Conservation (phyloP, 2,888 invertebrate species). For the Standfussiana lucernea region DNA sequence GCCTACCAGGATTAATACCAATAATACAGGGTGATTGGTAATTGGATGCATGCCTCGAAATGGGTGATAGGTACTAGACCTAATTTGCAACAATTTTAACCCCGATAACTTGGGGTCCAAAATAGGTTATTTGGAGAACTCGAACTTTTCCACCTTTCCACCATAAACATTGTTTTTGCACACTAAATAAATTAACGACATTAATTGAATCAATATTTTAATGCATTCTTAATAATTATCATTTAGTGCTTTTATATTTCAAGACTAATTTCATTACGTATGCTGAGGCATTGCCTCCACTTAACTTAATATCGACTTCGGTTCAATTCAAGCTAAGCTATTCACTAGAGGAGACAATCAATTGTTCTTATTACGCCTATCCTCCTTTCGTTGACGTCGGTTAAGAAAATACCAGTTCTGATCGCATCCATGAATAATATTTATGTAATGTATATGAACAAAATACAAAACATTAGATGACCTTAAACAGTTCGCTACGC, state of each 20-base stretch:
- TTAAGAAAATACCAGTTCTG: background rate
- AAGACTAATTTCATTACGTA: constrained; percentile 4
- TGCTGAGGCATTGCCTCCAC: background rate
- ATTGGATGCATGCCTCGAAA: too few relatives aligned
- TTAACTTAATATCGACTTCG: background rate
- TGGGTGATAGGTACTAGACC: too few relatives aligned
- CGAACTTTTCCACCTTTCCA: too few relatives aligned
- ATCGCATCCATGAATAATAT: background rate
- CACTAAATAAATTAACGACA: background rate
- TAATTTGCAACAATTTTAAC: too few relatives aligned
- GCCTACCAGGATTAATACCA: too few relatives aligned
- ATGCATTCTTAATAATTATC: constrained; percentile 1
- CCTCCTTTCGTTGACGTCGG: background rate
- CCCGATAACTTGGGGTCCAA: too few relatives aligned
- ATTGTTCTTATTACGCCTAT: too few relatives aligned
- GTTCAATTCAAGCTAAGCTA: background rate
- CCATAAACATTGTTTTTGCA: background rate
- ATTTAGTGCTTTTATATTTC: constrained; percentile 1
- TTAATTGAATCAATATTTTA: constrained; percentile 8
- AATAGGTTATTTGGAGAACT: too few relatives aligned
- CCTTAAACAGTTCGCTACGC: background rate
- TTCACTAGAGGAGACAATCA: background rate
- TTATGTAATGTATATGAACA: background rate
- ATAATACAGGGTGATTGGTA: too few relatives aligned
- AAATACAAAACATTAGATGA: constrained; percentile 2